Conservation (phyloP, 2,888 invertebrate species). For the Cactoblastis cactorum region DNA sequence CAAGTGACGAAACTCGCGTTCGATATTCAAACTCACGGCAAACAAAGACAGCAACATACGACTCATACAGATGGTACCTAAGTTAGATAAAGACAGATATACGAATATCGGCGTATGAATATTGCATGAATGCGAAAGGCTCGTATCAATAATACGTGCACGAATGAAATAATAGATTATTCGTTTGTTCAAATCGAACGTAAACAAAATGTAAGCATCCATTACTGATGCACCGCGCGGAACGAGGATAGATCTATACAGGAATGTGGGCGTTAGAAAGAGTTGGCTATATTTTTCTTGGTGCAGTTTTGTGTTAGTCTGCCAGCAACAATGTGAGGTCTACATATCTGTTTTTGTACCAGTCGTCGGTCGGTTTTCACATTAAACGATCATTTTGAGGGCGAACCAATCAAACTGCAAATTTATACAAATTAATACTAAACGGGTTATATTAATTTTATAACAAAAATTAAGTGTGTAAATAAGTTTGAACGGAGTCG, state of each 20-base stretch:
- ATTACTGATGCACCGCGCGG: conserved; percentile 61
- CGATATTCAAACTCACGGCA: conserved; percentile 44
- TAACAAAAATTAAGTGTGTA: conserved; percentile 80
- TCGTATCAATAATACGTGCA: conserved; percentile 77
- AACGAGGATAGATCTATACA: conserved; percentile 30
- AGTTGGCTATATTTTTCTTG: conserved; percentile 39
- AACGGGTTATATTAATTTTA: conserved; percentile 79
- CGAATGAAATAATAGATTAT: conserved; percentile 80
- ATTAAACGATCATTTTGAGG: conserved; percentile 78
- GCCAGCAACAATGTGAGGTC: conserved; percentile 45
- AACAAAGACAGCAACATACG: conserved; percentile 40
- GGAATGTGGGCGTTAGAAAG: conserved; percentile 32
- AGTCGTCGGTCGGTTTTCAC: conserved; percentile 72
- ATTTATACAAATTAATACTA: conserved; percentile 80
- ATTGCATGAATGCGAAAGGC: conserved; percentile 68
- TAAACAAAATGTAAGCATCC: conserved; percentile 77
- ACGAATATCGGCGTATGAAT: conserved; percentile 53
- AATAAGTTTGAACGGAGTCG: conserved; percentile 74
- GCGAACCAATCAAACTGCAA: conserved; percentile 78
- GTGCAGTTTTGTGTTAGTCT: conserved; percentile 21
- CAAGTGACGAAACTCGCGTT: conserved; percentile 34
- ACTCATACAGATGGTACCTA: background rate
- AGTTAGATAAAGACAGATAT: conserved; percentile 42
- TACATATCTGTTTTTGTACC: conserved; percentile 66
- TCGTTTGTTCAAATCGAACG: conserved; percentile 77